phyloP scores from a whole-genome alignment of 1,140 invertebrate genomes.

The Penaeus indicus region DNA sequence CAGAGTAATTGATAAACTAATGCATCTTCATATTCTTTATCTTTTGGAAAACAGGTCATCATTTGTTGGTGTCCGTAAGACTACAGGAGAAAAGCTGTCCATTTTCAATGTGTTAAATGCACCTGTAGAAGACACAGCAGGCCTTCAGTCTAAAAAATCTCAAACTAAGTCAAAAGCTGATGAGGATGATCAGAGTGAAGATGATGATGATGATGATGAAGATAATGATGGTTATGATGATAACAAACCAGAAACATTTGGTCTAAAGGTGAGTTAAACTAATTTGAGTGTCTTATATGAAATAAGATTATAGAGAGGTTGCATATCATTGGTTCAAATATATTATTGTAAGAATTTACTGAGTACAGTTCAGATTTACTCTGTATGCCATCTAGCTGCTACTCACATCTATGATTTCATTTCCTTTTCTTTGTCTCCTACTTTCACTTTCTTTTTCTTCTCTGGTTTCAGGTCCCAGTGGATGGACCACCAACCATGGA shows the following conservation, averaged over 20 bases:
- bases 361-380: too few species aligned
- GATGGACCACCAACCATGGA: constrained; percentile 71
- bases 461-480: constrained; percentile 57
- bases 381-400: too few species aligned
- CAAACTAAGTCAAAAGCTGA: background rate
- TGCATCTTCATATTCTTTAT: too few species aligned
- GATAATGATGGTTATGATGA: constrained; percentile 3
- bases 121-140: constrained; percentile 2
- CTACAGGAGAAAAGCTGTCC: constrained; percentile 79
- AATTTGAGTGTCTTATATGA: constrained; percentile 58
- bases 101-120: constrained; percentile 81
- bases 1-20: constrained; percentile 12
- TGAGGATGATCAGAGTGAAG: background rate
- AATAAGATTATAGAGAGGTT: constrained; percentile 67
- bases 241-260: constrained; percentile 60
- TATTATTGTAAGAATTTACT: background rate
- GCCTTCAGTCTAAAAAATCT: background rate
- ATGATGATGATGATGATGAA: background rate
- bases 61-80: constrained; percentile 69
- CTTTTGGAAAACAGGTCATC: constrained; percentile 37
- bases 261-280: constrained; percentile 68
- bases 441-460: constrained; percentile 50
- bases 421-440: constrained; percentile 65
- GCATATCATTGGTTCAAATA: constrained; percentile 42
- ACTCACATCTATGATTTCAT: too few species aligned